Percentiles rank a stretch among this genome's conserved stretches.
phyloP scores from a whole-genome alignment of 2,888 invertebrate genomes.

The Prosapia bicincta region DNA sequence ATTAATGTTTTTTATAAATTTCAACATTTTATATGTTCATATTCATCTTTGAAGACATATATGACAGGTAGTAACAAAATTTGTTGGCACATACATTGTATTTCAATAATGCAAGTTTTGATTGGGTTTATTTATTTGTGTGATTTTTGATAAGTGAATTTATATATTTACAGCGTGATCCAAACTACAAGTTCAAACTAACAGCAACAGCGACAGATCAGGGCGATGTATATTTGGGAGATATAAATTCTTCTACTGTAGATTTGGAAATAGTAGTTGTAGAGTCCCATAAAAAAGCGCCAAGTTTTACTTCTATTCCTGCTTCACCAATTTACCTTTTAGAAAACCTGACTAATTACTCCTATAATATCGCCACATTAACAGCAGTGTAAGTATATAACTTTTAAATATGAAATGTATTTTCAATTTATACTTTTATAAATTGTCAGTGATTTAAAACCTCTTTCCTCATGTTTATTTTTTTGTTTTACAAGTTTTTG shows the following conservation, averaged over 20 bases:
- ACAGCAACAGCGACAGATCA: conserved; percentile 75
- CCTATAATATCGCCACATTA: conserved; percentile 64
- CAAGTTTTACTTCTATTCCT: conserved; percentile 64
- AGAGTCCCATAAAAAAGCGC: conserved; percentile 82
- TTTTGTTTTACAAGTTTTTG: too few species aligned
- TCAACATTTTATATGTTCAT: too few species aligned
- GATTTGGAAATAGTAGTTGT: conserved; percentile 81
- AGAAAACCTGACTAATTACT: conserved; percentile 73
- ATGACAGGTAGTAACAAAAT: too few species aligned
- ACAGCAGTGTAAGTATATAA: conserved; percentile 66
- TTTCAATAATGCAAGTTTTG: too few species aligned
- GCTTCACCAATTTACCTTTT: conserved; percentile 57
- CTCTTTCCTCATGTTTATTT: too few species aligned
- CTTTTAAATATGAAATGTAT: too few species aligned
- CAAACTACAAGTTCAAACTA: conserved; percentile 64
- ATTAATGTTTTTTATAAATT: too few species aligned
- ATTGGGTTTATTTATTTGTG: too few species aligned
- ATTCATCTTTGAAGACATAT: too few species aligned
- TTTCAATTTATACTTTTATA: too few species aligned
- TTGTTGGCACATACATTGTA: too few species aligned
- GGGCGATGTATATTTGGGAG: conserved; percentile 57
- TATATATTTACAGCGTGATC: conserved; percentile 54
- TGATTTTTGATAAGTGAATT: neutral
- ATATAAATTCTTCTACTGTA: conserved; percentile 65
- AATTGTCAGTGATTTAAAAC: too few species aligned